Percentiles rank a stretch among this genome's conserved stretches.
These are phyloP conservation scores for Pontoporia blainvillei DNA, from an alignment of 2,113 vertebrate genomes.

Conservation along the genomic window DNA sequence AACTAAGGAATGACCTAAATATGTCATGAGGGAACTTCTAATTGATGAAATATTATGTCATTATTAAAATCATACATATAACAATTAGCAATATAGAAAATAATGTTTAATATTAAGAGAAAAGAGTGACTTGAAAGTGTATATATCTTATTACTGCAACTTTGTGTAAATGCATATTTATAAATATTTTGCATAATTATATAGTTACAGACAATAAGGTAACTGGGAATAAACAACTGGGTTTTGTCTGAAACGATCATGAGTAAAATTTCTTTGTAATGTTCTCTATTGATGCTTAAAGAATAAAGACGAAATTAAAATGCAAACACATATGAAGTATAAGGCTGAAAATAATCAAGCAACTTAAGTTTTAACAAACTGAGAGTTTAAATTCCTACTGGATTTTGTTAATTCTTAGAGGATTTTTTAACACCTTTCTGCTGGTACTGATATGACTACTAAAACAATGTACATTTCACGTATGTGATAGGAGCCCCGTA, in stretches of 20 bases:
- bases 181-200: slow-evolving; percentile 26
- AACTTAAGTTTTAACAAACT: background rate
- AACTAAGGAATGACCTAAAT: background rate
- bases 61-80: background rate
- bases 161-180: background rate
- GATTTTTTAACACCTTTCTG: background rate
- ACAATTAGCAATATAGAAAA: background rate
- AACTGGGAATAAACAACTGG: background rate
- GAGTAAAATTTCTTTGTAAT: background rate
- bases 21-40: background rate
- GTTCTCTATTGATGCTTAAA: background rate
- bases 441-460: background rate
- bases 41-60: background rate
- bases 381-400: background rate
- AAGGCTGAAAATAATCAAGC: background rate
- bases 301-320: background rate
- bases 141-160: background rate
- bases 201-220: background rate
- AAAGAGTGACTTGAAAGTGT: background rate
- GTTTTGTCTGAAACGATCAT: background rate
- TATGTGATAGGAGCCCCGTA: background rate
- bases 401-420: background rate
- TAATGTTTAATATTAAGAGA: background rate
- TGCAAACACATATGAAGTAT: background rate
- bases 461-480: background rate